These are phyloP conservation scores for Carpatolechia fugitivella DNA, from an alignment of 2,888 invertebrate genomes.

Conservation along the genomic window DNA sequence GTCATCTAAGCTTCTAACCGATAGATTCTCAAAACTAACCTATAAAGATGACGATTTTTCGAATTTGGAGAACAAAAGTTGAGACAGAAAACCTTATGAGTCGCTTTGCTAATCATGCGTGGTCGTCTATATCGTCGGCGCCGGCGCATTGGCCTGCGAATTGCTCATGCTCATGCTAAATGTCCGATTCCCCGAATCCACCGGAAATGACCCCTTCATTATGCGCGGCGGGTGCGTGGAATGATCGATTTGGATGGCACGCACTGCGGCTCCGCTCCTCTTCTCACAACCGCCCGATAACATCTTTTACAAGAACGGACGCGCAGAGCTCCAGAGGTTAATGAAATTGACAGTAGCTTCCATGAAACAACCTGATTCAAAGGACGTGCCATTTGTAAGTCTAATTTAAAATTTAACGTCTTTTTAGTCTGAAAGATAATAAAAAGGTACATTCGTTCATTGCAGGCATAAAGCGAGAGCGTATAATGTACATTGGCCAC, in stretches of 20 bases:
- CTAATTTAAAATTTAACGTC: background rate
- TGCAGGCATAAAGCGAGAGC: slow-evolving; percentile 35
- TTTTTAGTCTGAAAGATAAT: background rate
- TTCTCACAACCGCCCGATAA: slow-evolving; percentile 52
- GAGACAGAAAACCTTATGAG: slow-evolving; percentile 37
- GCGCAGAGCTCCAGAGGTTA: slow-evolving; percentile 8
- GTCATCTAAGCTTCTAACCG: too few relatives aligned
- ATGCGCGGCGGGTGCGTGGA: slow-evolving; percentile 66
- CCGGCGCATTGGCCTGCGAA: slow-evolving; percentile 36
- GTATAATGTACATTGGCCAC: slow-evolving; percentile 55
- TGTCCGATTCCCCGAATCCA: slow-evolving; percentile 62
- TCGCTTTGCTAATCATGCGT: slow-evolving; percentile 26
- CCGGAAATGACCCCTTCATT: slow-evolving; percentile 71
- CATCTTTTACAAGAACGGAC: slow-evolving; percentile 35
- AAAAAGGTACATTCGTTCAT: background rate
- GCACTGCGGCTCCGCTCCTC: slow-evolving; percentile 36
- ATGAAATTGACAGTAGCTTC: slow-evolving; percentile 12
- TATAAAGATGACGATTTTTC: too few relatives aligned
- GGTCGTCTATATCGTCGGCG: background rate
- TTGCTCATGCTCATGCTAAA: slow-evolving; percentile 32
- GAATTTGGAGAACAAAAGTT: slow-evolving; percentile 1
- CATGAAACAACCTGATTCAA: background rate
- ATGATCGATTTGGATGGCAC: slow-evolving; percentile 64
- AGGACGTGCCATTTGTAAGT: background rate
- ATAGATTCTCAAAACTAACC: too few relatives aligned